phyloP scores from a whole-genome alignment of 2,113 vertebrate species.

The Stegostoma tigrinum region DNA sequence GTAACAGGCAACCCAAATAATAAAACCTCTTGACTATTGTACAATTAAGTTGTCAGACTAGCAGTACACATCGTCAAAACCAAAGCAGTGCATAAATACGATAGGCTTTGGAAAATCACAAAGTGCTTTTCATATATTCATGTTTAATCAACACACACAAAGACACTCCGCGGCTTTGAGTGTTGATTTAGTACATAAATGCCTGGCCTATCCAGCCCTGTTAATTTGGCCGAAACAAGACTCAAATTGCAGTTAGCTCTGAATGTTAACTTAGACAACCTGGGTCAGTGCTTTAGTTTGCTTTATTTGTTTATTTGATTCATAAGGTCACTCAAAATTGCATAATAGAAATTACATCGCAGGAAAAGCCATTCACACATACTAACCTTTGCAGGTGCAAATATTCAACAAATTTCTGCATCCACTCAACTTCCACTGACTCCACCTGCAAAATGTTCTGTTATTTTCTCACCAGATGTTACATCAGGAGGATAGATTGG shows the following conservation, averaged over 20 bases:
- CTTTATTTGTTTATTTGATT: not conserved
- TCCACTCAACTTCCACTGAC: too few relatives aligned
- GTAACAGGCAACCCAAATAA: not conserved
- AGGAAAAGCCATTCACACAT: too few relatives aligned
- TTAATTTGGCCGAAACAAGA: not conserved
- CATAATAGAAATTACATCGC: too few relatives aligned
- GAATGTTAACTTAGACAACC: not conserved
- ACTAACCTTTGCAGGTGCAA: too few relatives aligned
- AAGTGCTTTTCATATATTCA: not conserved
- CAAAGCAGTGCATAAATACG: not conserved
- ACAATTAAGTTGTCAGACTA: not conserved
- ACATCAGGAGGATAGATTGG: too few relatives aligned
- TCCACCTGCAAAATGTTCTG: too few relatives aligned
- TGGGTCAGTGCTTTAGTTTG: not conserved
- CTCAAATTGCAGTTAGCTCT: not conserved
- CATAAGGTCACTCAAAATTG: not conserved
- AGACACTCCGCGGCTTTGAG: not conserved
- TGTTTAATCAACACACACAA: not conserved
- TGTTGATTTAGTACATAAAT: not conserved
- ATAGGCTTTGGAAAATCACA: not conserved
- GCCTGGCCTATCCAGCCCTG: not conserved
- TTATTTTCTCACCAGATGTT: too few relatives aligned
- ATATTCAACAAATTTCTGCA: too few relatives aligned
- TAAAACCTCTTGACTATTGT: not conserved
- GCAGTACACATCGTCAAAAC: not conserved